Evolutionary conservation across 2,797 vertebrate species (phyloP), one percentile per base, ranked within the genome.

Genomic region (Lagodon rhomboides): DNA sequence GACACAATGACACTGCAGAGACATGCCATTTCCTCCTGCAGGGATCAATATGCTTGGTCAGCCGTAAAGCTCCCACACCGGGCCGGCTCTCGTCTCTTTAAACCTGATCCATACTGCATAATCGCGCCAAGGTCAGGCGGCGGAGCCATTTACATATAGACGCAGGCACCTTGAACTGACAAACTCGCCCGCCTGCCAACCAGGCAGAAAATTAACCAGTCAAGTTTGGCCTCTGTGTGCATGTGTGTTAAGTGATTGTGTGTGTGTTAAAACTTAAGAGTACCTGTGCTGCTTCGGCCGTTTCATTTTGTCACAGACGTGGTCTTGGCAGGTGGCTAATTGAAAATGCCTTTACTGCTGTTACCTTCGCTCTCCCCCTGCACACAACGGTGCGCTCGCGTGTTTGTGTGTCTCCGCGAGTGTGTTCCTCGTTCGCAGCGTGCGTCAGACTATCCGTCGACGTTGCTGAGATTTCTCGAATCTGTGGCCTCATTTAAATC

Each of bases 281-380:
- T 90, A 88, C 89, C 90, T 92, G 79, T 81, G 71, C 65, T 85
- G 80, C 76, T 79, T 88, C 34, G 22, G 71, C 87, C 61, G 53
- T 89, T 86, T 89, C 55, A 67, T 83, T 90, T 74, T 67, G 79
- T 87, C 90, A 92, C 93, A 93, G 92, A 93, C 84, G 91, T 85
- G 86, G 50, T 87, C 91, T 77, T 94, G 69, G 93, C 79, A 89
- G 92, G 90, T 86, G 93, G 91, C 79, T 92, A 91, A 91, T 94
- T 92, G 85, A 91, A 93, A 92, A 88, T 80, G 65, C 55, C 79
- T 50, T 18, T 66, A 87, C 85, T 90, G 91, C 91, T 91, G 90
- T 86, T 90, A 82, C 80, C 76, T 77, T 84, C 79, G 78, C 67
- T 73, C 67, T 72, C 53, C 69, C 49, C 66, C 59, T 41, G 41